Base-by-base conservation (phyloP, 2,113 vertebrate species). In the Austrofundulus limnaeus region DNA sequence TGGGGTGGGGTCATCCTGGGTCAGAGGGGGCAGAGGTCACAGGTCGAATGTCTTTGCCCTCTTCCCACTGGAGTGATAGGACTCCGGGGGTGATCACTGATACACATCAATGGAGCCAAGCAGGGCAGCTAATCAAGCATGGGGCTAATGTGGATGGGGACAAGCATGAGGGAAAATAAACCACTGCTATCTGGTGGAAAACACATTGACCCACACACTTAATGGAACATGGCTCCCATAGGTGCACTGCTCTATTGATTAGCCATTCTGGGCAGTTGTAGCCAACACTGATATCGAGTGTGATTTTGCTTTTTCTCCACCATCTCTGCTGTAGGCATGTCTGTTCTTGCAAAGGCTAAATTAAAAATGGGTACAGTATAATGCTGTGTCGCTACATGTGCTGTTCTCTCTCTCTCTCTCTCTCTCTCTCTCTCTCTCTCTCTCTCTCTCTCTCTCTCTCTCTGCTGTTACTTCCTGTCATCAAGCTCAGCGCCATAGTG, bases 121-220 rank as follows among this genome's bases (percentile, higher is more conserved):
- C 78, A 67, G 85, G 69, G 72, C 71, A 66, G 82, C 72, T 85
- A 83, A 89, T 87, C 84, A 87, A 85, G 68, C 74, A 70, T 75
- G 64, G 53, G 56, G 58, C 62, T 63, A 65, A 67, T 67, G 53
- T 43, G 65, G 43, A 62, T 37, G 41, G 61, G 78, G 80, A 86
- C 81, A 79, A 75, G 71, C 54, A 23, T 83, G 72, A 68, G 75
- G 71, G 66, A 83, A 83, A 85, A 83, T 80, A 77, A 87, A 81
- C 46, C 67, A 31, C 60, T 61, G 72, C 72, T 82, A 80, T 89
- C 80, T 85, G 68, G 80, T 77, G 75, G 83, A 71, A 77, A 87
- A 86, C 83, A 87, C 86, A 89, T 81, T 86, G 83, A 88, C 75
- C 70, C 57, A 1, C 62, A 72, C 53, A 83, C 81, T 73, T 81